These are phyloP conservation scores for Nowickia ferox DNA, from an alignment of 2,888 invertebrate species.

Conservation along the genomic window DNA sequence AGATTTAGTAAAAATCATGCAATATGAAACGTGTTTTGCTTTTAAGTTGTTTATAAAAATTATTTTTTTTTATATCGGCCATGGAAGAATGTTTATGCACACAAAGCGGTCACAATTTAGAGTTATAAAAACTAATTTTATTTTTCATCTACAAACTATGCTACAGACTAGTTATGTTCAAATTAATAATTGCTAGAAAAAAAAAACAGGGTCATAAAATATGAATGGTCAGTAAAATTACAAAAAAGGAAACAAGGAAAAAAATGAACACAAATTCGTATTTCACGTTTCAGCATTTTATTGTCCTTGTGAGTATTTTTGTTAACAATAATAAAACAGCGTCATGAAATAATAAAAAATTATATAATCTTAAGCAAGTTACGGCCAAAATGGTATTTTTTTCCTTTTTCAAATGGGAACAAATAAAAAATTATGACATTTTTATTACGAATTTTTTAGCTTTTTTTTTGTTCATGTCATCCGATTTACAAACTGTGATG, in stretches of 20 bases:
- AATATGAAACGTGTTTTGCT: too few relatives aligned
- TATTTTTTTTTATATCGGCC: too few relatives aligned
- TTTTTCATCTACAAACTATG: too few relatives aligned
- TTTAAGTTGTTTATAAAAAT: too few relatives aligned
- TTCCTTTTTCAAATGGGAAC: conserved; percentile 1
- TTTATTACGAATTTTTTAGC: conserved; percentile 25
- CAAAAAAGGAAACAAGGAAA: conserved; percentile 72
- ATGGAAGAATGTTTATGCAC: too few relatives aligned
- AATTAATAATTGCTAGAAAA: not conserved
- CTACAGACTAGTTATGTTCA: too few relatives aligned
- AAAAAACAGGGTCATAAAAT: conserved; percentile 60
- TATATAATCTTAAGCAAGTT: conserved; percentile 17
- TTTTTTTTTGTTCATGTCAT: conserved; percentile 7
- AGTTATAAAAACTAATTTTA: too few relatives aligned
- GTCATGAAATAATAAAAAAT: conserved; percentile 14
- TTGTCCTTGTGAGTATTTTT: not conserved
- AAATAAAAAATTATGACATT: conserved; percentile 24
- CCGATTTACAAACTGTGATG: conserved; percentile 24
- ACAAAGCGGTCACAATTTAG: too few relatives aligned
- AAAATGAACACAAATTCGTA: not conserved
- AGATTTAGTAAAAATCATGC: too few relatives aligned
- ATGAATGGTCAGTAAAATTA: conserved; percentile 70
- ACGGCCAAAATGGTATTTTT: conserved; percentile 8
- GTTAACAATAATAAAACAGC: conserved; percentile 12
- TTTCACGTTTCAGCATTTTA: conserved; percentile 34